Evolutionary conservation across 1,140 invertebrate species (phyloP), one percentile per base, ranked within the genome.

Genomic region (Drosophila tsacasi): DNA sequence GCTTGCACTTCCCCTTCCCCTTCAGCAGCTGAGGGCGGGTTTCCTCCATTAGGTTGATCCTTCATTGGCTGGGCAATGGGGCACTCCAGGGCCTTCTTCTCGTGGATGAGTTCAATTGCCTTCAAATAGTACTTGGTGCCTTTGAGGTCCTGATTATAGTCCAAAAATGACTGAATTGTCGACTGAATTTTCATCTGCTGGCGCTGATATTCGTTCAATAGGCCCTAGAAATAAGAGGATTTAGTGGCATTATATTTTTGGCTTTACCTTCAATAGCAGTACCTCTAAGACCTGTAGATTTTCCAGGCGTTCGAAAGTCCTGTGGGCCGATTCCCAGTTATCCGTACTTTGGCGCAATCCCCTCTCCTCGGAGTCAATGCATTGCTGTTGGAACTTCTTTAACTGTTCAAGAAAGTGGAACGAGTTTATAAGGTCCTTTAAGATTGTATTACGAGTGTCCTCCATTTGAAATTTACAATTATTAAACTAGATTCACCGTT

Each of bases 351-450:
- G 25, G 10, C 13, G 15, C 1, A 84, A 35, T 3, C 32, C 44
- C 10, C 54, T 30, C 5, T 65, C 37, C 25, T 85, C 82, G 3
- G 17, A 8, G 0, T 32, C 5, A 9, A 81, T 52, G 27, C 73
- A 58, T 25, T 62, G 60, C 10, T 25, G 0, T n/a, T 77, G 44
- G 2, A 61, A 74, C 5, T 60, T 52, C 13, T 60, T 50, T 2
- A 44, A 39, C 10, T 54, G 55, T 21, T 77, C 15, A 0, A 63
- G 13, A 9, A 57, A 84, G 42, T 40, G n/a, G 2, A 74, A 27
- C 1, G 55, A 59, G 3, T 67, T 57, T 5, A 66, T 49, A 8
- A 85, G 25, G 6, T 69, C n/a, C 13, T 67, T 81, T 1, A 84
- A 32, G 17, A 35, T 19, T 4, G 25, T 47, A 21, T 44, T 47